These are phyloP conservation scores for Mythimna ferrago DNA, from an alignment of 2,888 invertebrate species.

Conservation along the genomic window DNA sequence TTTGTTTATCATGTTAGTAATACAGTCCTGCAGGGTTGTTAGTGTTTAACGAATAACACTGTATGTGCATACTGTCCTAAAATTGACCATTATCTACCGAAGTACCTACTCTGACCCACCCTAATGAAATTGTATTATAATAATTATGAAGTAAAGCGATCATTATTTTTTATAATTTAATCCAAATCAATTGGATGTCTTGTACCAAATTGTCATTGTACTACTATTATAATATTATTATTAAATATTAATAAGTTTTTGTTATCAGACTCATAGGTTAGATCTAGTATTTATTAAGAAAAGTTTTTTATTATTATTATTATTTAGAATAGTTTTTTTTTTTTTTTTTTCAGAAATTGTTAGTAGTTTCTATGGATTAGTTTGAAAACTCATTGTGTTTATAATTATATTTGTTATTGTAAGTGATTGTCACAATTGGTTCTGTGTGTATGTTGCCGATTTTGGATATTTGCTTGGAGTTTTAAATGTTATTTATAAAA, in stretches of 20 bases:
- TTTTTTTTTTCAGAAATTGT: constrained; percentile 65
- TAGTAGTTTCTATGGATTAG: constrained; percentile 68
- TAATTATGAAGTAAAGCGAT: constrained; percentile 48
- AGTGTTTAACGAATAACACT: too few species aligned
- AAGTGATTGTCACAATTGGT: constrained; percentile 52
- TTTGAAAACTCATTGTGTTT: constrained; percentile 74
- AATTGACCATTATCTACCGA: constrained; percentile 27
- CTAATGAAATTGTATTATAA: constrained; percentile 66
- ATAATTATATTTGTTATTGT: constrained; percentile 59
- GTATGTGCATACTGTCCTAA: too few species aligned
- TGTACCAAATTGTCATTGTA: constrained; percentile 81
- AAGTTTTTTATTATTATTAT: constrained; percentile 57
- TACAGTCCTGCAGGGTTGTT: too few species aligned
- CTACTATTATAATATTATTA: constrained; percentile 53
- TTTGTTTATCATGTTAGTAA: too few species aligned
- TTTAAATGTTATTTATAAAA: neutral
- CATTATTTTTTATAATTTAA: constrained; percentile 65
- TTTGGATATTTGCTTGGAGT: constrained; percentile 37
- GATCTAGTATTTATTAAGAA: constrained; percentile 67
- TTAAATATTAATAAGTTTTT: constrained; percentile 54
- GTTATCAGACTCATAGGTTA: constrained; percentile 75
- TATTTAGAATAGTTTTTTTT: constrained; percentile 51
- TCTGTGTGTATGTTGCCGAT: constrained; percentile 12
- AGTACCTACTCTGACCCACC: constrained; percentile 59
- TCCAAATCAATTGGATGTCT: constrained; percentile 86